Evolutionary conservation across 1,140 invertebrate genomes (phyloP).

Genomic region (Drosophila albomicans): DNA sequence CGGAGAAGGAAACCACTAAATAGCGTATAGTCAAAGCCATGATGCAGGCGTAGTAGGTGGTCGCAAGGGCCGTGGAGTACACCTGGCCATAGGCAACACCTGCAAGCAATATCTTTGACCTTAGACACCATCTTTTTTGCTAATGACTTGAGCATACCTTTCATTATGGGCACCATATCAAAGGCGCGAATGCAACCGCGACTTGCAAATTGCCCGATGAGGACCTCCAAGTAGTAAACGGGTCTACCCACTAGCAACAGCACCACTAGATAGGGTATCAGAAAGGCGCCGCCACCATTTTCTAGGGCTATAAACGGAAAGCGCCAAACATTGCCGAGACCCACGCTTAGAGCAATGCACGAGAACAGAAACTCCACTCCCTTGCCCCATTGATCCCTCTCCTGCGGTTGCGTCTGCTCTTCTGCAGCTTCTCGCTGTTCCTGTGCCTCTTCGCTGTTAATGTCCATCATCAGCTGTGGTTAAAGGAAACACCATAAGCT

Average conservation of each 20-base stretch:
- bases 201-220: slow-evolving; percentile 90
- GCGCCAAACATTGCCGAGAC: slow-evolving; percentile 93
- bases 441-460: slow-evolving; percentile 12
- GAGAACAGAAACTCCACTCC: slow-evolving; percentile 93
- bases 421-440: neutral
- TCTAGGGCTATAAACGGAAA: slow-evolving; percentile 92
- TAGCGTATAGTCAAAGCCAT: slow-evolving; percentile 90
- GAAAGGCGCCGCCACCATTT: slow-evolving; percentile 91
- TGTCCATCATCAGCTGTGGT: slow-evolving; percentile 34
- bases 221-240: slow-evolving; percentile 93
- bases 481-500: neutral
- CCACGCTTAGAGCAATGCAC: slow-evolving; percentile 93
- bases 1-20: slow-evolving; percentile 88
- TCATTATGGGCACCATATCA: slow-evolving; percentile 86
- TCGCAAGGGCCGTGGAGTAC: slow-evolving; percentile 89
- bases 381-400: slow-evolving; percentile 88
- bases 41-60: slow-evolving; percentile 90
- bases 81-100: slow-evolving; percentile 91
- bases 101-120: neutral
- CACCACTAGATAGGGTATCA: slow-evolving; percentile 92
- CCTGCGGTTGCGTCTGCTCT: neutral
- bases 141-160: slow-evolving; percentile 84
- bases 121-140: neutral
- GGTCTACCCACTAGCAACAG: slow-evolving; percentile 92
- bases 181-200: slow-evolving; percentile 88